Evolutionary conservation across 2,113 vertebrate genomes (phyloP), one percentile per base, ranked within the genome.

Genomic region (Willisornis vidua): DNA sequence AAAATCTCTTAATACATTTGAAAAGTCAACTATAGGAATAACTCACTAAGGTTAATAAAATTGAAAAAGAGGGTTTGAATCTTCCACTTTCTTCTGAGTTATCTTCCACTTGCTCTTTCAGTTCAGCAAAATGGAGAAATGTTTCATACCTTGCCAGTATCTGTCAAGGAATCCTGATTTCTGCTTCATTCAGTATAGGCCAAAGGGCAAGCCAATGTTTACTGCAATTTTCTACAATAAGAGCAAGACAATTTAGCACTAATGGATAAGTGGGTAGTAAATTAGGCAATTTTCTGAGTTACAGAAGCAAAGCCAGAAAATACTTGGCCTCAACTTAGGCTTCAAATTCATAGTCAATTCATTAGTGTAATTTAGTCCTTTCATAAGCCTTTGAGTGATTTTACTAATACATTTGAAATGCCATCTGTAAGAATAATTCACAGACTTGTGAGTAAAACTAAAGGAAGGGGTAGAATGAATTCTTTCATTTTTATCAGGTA

Each of bases 301-400:
- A 95, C 61, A 96, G 93, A 98, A 96, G 92, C 1, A 52, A 96
- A 98, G 97, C 97, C 97, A 98, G 97, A 98, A 98, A 98, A 97
- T 97, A 97, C 97, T 98, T 98, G 97, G 97, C 97, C 76, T 98
- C 92, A 86, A 96, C 92, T 97, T 97, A 93, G 55, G 76, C 84
- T 98, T 97, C 94, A 97, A 97, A 98, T 98, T 97, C 97, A 97
- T 96, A 96, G 96, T 96, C 95, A 98, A 98, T 98, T 98, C 97
- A 98, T 98, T 98, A 98, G 94, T 84, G 90, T 96, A 97, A 98
- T 97, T 98, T 97, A 96, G 97, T 90, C 83, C 75, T 95, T 98
- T 89, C 77, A 89, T 94, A 97, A 97, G 83, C 79, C 80, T 97
- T 96, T 96, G 92, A 97, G 91, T 97, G 95, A 98, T 97, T 97